A percentile compares a stretch with the other conserved stretches of the same genome.
phyloP scores from a whole-genome alignment of 2,888 invertebrate genomes.

The Ecdyonurus torrentis region DNA sequence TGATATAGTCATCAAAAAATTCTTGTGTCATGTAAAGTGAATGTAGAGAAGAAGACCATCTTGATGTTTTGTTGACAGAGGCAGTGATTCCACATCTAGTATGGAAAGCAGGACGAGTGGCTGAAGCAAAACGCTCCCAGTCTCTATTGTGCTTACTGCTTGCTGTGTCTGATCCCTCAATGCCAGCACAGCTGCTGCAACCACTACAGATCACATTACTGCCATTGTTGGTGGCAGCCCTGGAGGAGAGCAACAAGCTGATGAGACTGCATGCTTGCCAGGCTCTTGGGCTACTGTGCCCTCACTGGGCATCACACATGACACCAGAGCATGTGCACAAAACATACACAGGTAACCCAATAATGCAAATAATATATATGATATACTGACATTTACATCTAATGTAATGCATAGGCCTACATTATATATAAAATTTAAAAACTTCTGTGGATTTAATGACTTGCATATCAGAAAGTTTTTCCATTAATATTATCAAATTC shows the following conservation, averaged over 20 bases:
- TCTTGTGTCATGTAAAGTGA: too few relatives aligned
- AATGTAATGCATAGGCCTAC: too few relatives aligned
- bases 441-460: too few relatives aligned
- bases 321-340: neutral
- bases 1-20: too few relatives aligned
- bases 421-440: too few relatives aligned
- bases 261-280: neutral
- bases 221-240: neutral
- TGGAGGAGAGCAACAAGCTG: neutral
- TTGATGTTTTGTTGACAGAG: neutral
- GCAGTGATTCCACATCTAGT: neutral
- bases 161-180: neutral
- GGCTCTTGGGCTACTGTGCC: neutral
- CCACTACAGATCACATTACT: neutral
- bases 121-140: neutral
- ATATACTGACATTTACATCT: too few relatives aligned
- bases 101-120: neutral
- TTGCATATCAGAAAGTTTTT: too few relatives aligned
- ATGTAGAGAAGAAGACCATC: too few relatives aligned
- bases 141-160: neutral
- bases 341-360: neutral
- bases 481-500: too few relatives aligned
- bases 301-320: neutral
- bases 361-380: neutral
- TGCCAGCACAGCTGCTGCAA: neutral